Conservation (phyloP, 2,113 vertebrate species). For the Chamaetylas fuelleborni region DNA sequence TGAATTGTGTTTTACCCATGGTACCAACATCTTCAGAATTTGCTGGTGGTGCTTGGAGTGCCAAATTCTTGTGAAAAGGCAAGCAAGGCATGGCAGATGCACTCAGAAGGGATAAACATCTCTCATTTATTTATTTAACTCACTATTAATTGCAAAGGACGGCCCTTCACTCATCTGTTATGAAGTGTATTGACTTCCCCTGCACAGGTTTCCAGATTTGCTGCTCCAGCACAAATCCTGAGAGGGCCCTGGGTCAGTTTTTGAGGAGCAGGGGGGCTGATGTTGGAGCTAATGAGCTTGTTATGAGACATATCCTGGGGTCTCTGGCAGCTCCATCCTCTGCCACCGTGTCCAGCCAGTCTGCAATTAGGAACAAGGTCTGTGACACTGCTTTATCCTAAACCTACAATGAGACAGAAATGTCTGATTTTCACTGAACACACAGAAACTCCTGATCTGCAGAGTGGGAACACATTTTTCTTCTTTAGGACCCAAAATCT, state of each 20-base stretch:
- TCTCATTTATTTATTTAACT: not conserved
- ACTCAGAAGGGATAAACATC: not conserved
- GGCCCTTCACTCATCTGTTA: not conserved
- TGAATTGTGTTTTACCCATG: not conserved
- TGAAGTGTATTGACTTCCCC: not conserved
- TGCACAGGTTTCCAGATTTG: not conserved
- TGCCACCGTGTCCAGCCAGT: not conserved
- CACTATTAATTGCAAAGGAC: not conserved
- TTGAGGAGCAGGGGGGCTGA: not conserved
- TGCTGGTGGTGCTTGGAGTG: fast-evolving
- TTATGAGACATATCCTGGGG: not conserved
- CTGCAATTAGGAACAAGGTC: constrained; percentile 43
- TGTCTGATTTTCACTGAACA: not conserved
- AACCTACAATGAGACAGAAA: not conserved
- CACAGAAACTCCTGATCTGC: not conserved
- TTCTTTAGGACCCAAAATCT: not conserved
- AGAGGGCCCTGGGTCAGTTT: not conserved
- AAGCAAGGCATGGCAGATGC: not conserved
- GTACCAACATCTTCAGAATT: not conserved
- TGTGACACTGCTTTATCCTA: not conserved
- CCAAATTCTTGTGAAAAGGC: not conserved
- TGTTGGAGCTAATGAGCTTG: constrained; percentile 49
- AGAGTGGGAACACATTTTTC: not conserved
- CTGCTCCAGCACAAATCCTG: not conserved
- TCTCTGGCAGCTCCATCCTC: not conserved